Conservation (phyloP, 2,888 invertebrate species). For the Hecatera dysodea region DNA sequence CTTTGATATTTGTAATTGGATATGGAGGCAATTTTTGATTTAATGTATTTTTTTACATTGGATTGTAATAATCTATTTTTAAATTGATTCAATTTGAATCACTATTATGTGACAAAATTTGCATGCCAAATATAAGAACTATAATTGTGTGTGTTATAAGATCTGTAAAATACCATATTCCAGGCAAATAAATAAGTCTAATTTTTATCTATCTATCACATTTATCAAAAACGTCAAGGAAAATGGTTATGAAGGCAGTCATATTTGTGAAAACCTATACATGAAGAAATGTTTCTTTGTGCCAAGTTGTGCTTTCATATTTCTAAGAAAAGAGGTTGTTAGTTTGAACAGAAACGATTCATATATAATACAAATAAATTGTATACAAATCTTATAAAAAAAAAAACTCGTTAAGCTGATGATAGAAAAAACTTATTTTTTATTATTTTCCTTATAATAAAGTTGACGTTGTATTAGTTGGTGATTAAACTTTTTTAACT, state of each 20-base stretch:
- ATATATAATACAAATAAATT: background rate
- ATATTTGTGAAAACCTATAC: background rate
- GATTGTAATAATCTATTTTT: no score
- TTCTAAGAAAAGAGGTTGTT: background rate
- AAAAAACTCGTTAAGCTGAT: background rate
- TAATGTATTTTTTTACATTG: no score
- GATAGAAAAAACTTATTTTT: background rate
- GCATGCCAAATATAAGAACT: no score
- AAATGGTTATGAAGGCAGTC: background rate
- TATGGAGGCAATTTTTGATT: no score
- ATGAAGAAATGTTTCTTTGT: background rate
- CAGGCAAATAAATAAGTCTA: no score
- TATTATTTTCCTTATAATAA: background rate
- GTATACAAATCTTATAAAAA: no score
- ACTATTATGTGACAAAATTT: no score
- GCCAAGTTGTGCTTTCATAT: background rate
- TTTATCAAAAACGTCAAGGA: background rate
- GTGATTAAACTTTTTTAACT: constrained; percentile 9
- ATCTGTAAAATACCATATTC: no score
- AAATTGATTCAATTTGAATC: no score
- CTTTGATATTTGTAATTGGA: no score
- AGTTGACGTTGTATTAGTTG: constrained; percentile 12
- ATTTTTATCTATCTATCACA: background rate
- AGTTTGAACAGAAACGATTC: background rate
- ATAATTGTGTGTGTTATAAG: no score